Conservation (phyloP, 2,888 invertebrate genomes). For the Eristalinus sepulchralis region DNA sequence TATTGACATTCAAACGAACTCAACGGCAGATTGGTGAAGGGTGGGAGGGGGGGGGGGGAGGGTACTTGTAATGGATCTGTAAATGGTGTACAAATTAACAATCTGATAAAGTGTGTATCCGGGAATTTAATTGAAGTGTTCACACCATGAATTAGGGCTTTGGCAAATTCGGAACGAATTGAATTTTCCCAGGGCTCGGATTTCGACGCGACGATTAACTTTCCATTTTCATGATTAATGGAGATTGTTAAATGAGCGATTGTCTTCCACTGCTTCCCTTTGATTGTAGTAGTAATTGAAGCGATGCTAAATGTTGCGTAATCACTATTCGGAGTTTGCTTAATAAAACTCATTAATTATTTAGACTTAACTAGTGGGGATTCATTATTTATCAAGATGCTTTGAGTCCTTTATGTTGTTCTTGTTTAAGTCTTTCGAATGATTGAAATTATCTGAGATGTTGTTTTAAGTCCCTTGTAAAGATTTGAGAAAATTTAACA, state of each 20-base stretch:
- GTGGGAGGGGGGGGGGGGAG: not conserved
- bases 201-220: not conserved
- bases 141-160: not conserved
- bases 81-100: not conserved
- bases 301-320: not conserved
- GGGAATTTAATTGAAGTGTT: not conserved
- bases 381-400: not conserved
- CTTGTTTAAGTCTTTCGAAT: too few relatives aligned
- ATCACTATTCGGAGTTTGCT: too few relatives aligned
- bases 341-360: not conserved
- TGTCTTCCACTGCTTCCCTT: not conserved
- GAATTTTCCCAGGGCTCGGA: not conserved
- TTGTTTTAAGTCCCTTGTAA: too few relatives aligned
- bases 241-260: not conserved
- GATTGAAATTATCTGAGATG: too few relatives aligned
- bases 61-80: not conserved
- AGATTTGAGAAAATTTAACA: too few relatives aligned
- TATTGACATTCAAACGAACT: conserved; percentile 35
- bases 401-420: too few relatives aligned
- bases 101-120: not conserved
- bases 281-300: not conserved
- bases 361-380: not conserved
- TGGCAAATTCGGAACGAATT: not conserved
- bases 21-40: not conserved
- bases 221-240: not conserved